Conservation (phyloP, 2,113 vertebrate species). For the Plecotus auritus region DNA sequence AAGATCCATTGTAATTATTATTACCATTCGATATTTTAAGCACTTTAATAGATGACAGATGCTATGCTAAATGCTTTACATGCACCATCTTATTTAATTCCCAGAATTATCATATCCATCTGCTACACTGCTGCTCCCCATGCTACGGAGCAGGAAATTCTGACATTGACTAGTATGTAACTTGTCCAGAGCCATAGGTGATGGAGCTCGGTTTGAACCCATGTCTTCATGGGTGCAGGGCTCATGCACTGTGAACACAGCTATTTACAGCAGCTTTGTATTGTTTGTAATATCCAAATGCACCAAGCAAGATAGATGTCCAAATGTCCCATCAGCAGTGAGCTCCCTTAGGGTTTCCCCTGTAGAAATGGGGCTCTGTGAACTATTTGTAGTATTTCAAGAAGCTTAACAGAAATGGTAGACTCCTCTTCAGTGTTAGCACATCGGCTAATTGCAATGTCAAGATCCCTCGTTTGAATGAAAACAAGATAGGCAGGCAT, state of each 20-base stretch:
- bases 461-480: neutral
- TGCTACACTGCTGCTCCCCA: neutral
- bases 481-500: neutral
- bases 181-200: neutral
- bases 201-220: neutral
- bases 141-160: neutral
- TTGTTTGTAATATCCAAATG: neutral
- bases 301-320: neutral
- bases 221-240: neutral
- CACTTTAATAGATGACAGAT: neutral
- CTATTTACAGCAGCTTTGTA: neutral
- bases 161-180: neutral
- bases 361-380: neutral
- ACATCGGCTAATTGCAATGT: neutral
- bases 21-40: neutral
- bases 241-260: accelerated
- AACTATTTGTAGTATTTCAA: neutral
- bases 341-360: neutral
- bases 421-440: neutral
- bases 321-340: neutral
- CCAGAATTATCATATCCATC: neutral
- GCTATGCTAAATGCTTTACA: neutral
- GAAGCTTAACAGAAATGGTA: neutral
- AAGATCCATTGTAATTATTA: neutral
- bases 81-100: neutral